A percentile compares a stretch with the other conserved stretches of the same genome.
Evolutionary conservation across 1,140 invertebrate genomes (phyloP).

Genomic region (Tetramorium simillimum): DNA sequence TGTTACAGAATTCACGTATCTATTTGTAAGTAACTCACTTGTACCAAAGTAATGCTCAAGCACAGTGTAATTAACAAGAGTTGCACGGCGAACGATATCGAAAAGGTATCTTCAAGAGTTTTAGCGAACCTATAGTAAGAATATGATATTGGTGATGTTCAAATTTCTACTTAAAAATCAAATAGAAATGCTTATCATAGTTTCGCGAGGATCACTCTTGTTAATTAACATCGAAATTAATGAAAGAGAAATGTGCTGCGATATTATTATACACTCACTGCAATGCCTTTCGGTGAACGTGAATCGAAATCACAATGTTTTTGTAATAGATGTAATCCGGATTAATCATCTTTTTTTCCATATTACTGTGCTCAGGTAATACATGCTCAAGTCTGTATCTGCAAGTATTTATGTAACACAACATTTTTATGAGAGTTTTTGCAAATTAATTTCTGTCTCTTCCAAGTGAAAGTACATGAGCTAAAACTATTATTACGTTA

Average conservation of each 20-base stretch:
- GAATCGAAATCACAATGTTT: constrained; percentile 36
- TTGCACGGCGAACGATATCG: constrained; percentile 8
- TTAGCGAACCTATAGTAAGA: neutral
- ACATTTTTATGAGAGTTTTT: neutral
- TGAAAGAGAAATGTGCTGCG: neutral
- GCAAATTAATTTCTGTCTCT: neutral
- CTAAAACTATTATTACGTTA: constrained; percentile 3
- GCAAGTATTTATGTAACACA: neutral
- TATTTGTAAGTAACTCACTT: constrained; percentile 30
- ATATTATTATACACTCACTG: constrained; percentile 28
- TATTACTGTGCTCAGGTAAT: neutral
- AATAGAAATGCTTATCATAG: neutral
- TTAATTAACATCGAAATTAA: neutral
- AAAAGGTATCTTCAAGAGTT: constrained; percentile 24
- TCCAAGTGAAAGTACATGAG: neutral
- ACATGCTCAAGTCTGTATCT: constrained; percentile 21
- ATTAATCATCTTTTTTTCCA: neutral
- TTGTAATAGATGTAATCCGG: neutral
- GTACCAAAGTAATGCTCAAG: constrained; percentile 27
- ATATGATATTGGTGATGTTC: neutral
- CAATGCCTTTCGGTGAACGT: constrained; percentile 6
- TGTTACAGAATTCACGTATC: neutral
- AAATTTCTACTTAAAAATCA: neutral
- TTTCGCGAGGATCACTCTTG: neutral
- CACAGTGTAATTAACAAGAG: neutral